phyloP scores from a whole-genome alignment of 2,113 vertebrate species.

The Promerops cafer region DNA sequence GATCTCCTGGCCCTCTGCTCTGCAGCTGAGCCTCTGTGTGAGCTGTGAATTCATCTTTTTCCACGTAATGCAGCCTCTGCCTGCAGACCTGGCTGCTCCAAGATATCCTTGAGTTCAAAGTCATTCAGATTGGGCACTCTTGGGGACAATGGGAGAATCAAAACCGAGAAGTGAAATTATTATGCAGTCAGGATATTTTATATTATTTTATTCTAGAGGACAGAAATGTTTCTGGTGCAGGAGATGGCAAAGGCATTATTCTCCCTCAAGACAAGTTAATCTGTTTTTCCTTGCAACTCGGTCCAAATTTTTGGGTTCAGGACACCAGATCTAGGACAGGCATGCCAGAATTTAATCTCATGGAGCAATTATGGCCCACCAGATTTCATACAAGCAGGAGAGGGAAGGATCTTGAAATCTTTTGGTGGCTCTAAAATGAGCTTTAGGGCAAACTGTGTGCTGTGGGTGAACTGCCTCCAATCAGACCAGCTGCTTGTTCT shows the following conservation, averaged over 20 bases:
- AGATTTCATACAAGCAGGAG: neutral
- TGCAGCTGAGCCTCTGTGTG: neutral
- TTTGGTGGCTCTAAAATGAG: neutral
- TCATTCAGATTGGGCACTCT: neutral
- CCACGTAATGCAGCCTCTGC: fast-evolving
- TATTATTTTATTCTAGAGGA: neutral
- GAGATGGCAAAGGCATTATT: neutral
- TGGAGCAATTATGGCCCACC: neutral
- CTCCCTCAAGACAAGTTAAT: neutral
- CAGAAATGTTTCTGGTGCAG: neutral
- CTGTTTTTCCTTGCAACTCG: neutral
- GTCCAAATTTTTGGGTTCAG: neutral
- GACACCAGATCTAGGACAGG: neutral
- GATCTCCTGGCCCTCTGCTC: neutral
- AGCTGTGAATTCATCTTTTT: neutral
- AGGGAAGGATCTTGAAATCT: neutral
- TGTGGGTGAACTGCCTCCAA: conserved; percentile 15
- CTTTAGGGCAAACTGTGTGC: neutral
- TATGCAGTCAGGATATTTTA: neutral
- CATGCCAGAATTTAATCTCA: neutral
- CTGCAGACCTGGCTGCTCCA: neutral
- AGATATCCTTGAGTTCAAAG: neutral
- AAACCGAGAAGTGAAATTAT: neutral
- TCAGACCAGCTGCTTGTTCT: conserved; percentile 21
- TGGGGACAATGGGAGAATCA: neutral